Conservation (phyloP, 37 sponge, comb jelly and placozoan species). For the Tethya wilhelma region DNA sequence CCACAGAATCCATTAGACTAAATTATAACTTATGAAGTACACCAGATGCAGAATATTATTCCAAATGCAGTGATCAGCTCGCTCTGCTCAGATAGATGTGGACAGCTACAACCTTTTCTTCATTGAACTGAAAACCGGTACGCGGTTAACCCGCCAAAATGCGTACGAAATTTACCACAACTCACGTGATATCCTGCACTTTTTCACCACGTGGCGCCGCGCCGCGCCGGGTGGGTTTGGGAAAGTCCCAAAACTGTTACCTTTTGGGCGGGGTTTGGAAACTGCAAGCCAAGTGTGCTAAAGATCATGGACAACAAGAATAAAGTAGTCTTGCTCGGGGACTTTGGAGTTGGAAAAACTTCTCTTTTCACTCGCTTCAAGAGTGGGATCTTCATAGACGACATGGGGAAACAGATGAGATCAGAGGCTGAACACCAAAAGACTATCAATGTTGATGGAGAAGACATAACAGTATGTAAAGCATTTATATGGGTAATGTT, state of each 20-base stretch:
- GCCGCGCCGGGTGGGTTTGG: too few relatives aligned
- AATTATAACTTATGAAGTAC: too few relatives aligned
- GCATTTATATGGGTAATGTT: neutral
- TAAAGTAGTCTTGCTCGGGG: constrained; percentile 73
- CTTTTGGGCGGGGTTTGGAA: neutral
- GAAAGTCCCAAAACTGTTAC: too few relatives aligned
- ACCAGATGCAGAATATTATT: too few relatives aligned
- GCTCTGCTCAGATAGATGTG: too few relatives aligned
- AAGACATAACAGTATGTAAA: constrained; percentile 21
- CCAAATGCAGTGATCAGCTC: too few relatives aligned
- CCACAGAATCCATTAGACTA: neutral
- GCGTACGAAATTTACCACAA: too few relatives aligned
- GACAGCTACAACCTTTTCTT: too few relatives aligned
- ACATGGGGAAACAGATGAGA: neutral
- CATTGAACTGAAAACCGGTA: too few relatives aligned
- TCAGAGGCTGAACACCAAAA: constrained; percentile 27
- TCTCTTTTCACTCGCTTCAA: constrained; percentile 67
- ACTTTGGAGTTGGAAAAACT: constrained; percentile 68
- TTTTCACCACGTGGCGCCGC: too few relatives aligned
- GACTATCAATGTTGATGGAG: constrained; percentile 9
- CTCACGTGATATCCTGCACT: too few relatives aligned
- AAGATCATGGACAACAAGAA: neutral
- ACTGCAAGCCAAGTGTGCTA: neutral
- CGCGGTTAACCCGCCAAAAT: too few relatives aligned
- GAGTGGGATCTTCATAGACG: constrained; percentile 28